Evolutionary conservation across 2,888 invertebrate species (phyloP).

Genomic region (Lithophane ornitopus): DNA sequence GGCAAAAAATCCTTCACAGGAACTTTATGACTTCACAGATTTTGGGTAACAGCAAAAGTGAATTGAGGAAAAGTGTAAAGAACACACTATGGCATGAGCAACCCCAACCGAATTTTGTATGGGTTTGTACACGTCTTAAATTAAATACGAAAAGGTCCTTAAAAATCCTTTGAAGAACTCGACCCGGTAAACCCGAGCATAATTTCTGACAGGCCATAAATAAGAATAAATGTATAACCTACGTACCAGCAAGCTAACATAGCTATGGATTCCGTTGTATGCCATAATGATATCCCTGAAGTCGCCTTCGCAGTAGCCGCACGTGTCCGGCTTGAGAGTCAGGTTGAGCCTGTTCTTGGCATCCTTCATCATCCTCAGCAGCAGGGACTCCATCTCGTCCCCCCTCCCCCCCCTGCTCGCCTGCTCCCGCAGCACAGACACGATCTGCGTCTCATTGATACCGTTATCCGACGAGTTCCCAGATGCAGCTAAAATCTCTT

Average conservation of each 20-base stretch:
- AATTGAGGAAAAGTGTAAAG: constrained; percentile 4
- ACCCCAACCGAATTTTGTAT: background rate
- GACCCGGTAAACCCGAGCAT: too few species aligned
- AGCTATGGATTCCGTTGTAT: constrained; percentile 95
- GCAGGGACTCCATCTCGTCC: constrained; percentile 79
- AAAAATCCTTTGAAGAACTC: background rate
- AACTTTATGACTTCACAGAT: constrained; percentile 22
- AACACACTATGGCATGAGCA: background rate
- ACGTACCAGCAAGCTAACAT: constrained; percentile 94
- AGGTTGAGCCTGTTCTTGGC: constrained; percentile 80
- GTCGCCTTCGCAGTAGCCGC: constrained; percentile 91
- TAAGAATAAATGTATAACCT: background rate
- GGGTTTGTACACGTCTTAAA: background rate
- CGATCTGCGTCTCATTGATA: constrained; percentile 84
- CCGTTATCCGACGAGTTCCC: constrained; percentile 80
- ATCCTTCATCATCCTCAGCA: constrained; percentile 84
- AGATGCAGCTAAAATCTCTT: constrained; percentile 86
- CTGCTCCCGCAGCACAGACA: constrained; percentile 82
- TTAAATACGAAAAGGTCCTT: background rate
- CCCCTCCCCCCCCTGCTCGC: constrained; percentile 74
- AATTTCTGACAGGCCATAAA: background rate
- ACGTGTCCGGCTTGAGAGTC: constrained; percentile 78
- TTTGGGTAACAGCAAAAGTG: constrained; percentile 12
- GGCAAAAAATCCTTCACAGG: background rate
- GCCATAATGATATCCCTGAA: constrained; percentile 91